Evolutionary conservation across 1,140 invertebrate genomes (phyloP).

Genomic region (Dendrolimus punctatus): DNA sequence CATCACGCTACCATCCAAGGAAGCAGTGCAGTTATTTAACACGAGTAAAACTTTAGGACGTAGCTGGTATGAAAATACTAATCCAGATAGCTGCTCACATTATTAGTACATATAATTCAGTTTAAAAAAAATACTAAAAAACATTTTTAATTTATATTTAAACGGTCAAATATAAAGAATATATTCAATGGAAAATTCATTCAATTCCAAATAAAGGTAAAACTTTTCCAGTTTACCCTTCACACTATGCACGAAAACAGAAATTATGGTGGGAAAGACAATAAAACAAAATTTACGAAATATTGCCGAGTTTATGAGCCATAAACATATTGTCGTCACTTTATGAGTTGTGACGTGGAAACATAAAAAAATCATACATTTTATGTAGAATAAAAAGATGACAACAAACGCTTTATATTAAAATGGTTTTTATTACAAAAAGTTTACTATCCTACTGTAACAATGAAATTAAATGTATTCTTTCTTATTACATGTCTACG

Average conservation of each 20-base stretch:
- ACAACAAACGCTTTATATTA: too few relatives aligned
- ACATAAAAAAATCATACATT: constrained; percentile 40
- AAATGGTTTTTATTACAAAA: constrained; percentile 1
- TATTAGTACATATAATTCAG: background rate
- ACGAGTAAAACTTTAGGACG: too few relatives aligned
- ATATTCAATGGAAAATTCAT: background rate
- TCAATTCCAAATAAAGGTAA: background rate
- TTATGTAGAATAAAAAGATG: constrained; percentile 17
- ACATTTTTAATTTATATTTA: too few relatives aligned
- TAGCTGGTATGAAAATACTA: too few relatives aligned
- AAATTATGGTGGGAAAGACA: constrained; percentile 19
- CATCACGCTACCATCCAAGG: too few relatives aligned
- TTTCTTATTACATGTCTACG: too few relatives aligned
- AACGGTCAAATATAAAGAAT: too few relatives aligned
- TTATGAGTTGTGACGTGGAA: constrained; percentile 46
- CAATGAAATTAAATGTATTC: too few relatives aligned
- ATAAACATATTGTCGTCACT: constrained; percentile 52
- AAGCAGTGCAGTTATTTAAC: too few relatives aligned
- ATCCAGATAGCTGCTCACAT: background rate
- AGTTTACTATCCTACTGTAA: too few relatives aligned
- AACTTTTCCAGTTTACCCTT: constrained; percentile 1
- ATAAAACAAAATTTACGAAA: constrained; percentile 44
- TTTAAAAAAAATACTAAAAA: too few relatives aligned
- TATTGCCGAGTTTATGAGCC: constrained; percentile 56
- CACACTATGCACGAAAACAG: background rate